Conservation (phyloP, 30 jellyfish, hydroid and myxozoan species). For the Catostylus mosaicus region DNA sequence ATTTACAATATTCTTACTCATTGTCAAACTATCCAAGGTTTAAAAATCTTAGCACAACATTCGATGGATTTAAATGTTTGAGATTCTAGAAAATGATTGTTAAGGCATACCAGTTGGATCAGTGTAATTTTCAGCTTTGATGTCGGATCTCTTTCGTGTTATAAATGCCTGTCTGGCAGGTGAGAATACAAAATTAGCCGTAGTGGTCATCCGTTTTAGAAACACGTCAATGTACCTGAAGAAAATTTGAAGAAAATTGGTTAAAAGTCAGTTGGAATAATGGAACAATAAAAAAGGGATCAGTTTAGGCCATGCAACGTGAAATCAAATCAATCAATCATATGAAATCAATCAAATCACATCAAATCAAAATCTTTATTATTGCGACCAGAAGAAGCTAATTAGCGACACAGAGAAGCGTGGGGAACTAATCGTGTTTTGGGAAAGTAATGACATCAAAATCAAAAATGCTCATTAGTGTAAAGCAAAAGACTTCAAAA, state of each 20-base stretch:
- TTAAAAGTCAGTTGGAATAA: neutral
- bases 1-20: neutral
- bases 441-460: too few relatives aligned
- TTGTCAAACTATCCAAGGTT: neutral
- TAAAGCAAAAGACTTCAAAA: too few relatives aligned
- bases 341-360: too few relatives aligned
- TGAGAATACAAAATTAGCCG: slow-evolving; percentile 50
- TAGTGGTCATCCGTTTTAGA: slow-evolving; percentile 72
- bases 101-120: slow-evolving; percentile 74
- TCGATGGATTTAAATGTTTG: neutral
- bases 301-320: too few relatives aligned
- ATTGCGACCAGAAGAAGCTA: too few relatives aligned
- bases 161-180: slow-evolving; percentile 89
- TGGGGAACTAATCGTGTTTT: too few relatives aligned
- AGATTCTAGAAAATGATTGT: neutral
- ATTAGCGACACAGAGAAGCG: too few relatives aligned
- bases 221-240: slow-evolving; percentile 91
- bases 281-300: too few relatives aligned
- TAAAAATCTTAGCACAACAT: neutral
- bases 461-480: too few relatives aligned
- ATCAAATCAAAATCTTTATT: too few relatives aligned
- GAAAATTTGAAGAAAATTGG: too few relatives aligned
- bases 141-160: slow-evolving; percentile 28
- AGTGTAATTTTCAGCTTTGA: slow-evolving; percentile 93
- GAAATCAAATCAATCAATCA: too few relatives aligned